Conservation (phyloP, 2,113 vertebrate species). For the Muntiacus muntjak region DNA sequence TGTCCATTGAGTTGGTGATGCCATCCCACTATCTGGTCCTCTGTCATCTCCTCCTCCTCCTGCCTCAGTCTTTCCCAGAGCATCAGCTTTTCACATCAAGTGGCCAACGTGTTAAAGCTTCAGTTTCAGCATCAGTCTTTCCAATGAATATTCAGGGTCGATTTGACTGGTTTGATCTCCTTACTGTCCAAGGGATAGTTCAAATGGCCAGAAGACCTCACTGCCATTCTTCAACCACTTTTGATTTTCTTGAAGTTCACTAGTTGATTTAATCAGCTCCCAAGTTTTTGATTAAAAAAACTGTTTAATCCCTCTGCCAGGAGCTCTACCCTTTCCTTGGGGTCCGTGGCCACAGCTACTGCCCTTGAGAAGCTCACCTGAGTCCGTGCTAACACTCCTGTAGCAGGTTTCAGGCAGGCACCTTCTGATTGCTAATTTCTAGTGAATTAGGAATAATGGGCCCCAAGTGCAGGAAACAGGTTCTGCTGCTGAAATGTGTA, state of each 20-base stretch:
- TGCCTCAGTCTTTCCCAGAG: background rate
- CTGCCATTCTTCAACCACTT: background rate
- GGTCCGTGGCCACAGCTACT: background rate
- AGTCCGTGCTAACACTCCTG: background rate
- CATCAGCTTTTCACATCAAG: background rate
- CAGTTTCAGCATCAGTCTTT: background rate
- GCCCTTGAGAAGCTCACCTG: background rate
- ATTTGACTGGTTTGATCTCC: background rate
- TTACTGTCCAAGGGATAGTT: background rate
- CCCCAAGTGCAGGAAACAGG: background rate
- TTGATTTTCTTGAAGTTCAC: background rate
- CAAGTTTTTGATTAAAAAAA: background rate
- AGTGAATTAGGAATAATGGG: background rate
- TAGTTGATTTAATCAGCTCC: background rate
- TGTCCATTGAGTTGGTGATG: background rate
- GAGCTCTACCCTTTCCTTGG: background rate
- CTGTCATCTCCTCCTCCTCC: background rate
- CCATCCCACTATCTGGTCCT: background rate
- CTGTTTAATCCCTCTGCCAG: background rate
- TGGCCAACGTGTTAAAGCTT: background rate
- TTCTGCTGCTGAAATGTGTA: background rate
- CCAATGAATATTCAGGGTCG: background rate
- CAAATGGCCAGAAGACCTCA: background rate
- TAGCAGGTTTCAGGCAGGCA: background rate
- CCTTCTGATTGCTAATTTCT: background rate